These are phyloP conservation scores for Capricornis sumatraensis DNA, from an alignment of 2,113 vertebrate genomes.

Conservation along the genomic window DNA sequence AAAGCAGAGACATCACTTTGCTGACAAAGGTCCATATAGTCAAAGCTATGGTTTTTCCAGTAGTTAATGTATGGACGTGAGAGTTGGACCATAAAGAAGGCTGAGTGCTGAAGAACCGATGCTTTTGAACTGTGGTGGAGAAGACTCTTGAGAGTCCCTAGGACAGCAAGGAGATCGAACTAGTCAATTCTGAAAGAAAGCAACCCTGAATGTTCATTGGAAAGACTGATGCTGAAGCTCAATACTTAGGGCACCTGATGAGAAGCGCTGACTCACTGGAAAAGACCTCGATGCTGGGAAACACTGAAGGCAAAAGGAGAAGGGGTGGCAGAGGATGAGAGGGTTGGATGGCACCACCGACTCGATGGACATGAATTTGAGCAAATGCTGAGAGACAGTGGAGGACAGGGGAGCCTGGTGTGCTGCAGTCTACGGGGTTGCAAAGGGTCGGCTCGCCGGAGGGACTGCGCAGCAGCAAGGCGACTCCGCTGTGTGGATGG, in stretches of 20 bases:
- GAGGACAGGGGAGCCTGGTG: not conserved
- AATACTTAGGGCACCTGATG: not conserved
- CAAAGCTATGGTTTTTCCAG: not conserved
- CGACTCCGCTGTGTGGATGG: accelerated
- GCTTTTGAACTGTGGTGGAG: not conserved
- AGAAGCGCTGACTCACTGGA: not conserved
- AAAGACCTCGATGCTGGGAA: not conserved
- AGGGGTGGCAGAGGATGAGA: not conserved
- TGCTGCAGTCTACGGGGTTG: not conserved
- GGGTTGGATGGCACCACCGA: not conserved
- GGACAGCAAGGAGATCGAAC: not conserved
- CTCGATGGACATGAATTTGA: not conserved
- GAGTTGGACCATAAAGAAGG: not conserved
- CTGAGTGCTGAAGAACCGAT: not conserved
- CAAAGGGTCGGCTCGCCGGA: accelerated
- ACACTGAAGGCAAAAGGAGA: not conserved
- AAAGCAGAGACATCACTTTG: not conserved
- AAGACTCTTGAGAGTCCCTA: not conserved
- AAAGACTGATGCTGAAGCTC: not conserved
- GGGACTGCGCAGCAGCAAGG: accelerated
- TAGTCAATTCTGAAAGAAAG: not conserved
- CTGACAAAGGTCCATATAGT: not conserved
- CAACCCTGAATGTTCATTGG: not conserved
- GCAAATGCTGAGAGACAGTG: not conserved
- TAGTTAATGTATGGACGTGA: not conserved